Base-by-base conservation (phyloP, 2,113 vertebrate genomes). In the Zeus faber region DNA sequence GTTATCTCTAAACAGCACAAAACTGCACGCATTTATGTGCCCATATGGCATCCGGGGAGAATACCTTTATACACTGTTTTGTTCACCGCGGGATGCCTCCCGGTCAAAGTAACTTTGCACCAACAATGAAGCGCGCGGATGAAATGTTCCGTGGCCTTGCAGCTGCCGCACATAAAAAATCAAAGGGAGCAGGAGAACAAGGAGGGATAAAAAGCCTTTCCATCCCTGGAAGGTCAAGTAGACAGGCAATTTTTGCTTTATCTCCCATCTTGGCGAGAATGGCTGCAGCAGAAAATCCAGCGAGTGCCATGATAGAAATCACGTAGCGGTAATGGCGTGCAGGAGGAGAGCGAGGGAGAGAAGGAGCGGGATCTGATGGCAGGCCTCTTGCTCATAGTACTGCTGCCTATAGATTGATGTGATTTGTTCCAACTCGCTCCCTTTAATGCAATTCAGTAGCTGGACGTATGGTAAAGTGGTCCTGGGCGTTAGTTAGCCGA, bases 211-310 rank as follows among this genome's bases (percentile, higher is more conserved):
- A 77, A 77, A 77, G 70, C 66, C 35, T 73, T 74, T 72, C 67
- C 54, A 62, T 72, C 69, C 37, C 24, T 26, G 49, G 65, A 84
- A 83, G 80, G 81, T 79, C 80, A 78, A 79, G 61, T 63, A 73
- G 67, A 64, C 63, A 54, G 55, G 46, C 61, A 63, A 56, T 74
- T 80, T 37, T 69, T 61, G 64, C 49, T 61, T 50, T 60, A 66
- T 73, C 65, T 53, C 45, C 54, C 54, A 40, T 73, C 40, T 68
- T 18, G 56, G 68, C 59, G 45, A 65, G 55, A 65, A 66, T 70
- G 65, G 58, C 37, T 74, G 57, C 29, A 43, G 65, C 67, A 70
- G 72, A 54, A 60, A 13, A 74, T 57, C 53, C 59, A 68, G 35
- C 44, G 59, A 67, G 49, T 56, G 50, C 58, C 62, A 43, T 51